Evolutionary conservation across 1,140 invertebrate species (phyloP), one percentile per base, ranked within the genome.

Genomic region (Lepidurus apus): DNA sequence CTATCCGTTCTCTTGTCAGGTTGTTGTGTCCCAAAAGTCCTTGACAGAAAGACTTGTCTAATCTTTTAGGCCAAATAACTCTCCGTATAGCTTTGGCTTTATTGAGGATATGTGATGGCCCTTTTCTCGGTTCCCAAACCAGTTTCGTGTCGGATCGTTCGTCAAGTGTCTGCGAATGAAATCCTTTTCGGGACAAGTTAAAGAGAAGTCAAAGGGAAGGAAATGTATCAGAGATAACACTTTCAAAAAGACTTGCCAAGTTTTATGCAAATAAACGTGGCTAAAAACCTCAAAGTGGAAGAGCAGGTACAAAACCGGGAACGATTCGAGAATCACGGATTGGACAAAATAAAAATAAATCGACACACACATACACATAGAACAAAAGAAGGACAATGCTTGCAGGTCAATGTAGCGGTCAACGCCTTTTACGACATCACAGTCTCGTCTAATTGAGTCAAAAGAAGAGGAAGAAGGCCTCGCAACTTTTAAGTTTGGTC

Each of bases 41-140:
- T 65, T 7, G 53, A 21, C 8, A 65, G 53, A n/a, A 7, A 65
- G 53, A 65, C 13, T 65, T 13, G 13, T 17, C 53, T 65, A 65
- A 65, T 65, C 53, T 65, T 65, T 65, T 65, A 21, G 13, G 53
- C 53, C 53, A 65, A 21, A 65, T 65, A 65, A 65, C 53, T 65
- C 21, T 9, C 53, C 21, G 9, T 65, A 65, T 7, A 13, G 53
- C 53, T 65, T 65, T 65, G 53, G 53, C 21, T 65, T 65, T 65
- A 65, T 65, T 65, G 53, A 65, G 53, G 53, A 65, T 65, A 65
- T 65, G 53, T 65, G 53, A 47, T 17, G 21, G 53, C 17, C 53
- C 17, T n/a, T 65, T 21, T 21, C 9, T 21, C 8, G 53, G n/a
- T 13, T 65, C 17, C 17, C 17, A 65, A 65, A 65, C 53, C 53